phyloP scores from a whole-genome alignment of 2,888 invertebrate species.

The Apamea anceps region DNA sequence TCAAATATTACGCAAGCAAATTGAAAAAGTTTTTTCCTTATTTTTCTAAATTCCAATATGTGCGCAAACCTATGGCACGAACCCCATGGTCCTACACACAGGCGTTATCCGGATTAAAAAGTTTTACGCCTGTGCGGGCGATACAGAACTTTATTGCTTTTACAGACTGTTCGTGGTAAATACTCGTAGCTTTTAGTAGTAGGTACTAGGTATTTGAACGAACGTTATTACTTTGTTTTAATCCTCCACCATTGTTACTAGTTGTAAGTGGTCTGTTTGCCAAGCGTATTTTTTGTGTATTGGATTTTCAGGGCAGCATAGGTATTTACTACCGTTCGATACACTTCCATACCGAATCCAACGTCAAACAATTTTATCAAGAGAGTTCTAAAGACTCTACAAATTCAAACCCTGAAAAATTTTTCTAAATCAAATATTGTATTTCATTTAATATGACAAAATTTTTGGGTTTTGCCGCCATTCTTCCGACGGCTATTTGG shows the following conservation, averaged over 20 bases:
- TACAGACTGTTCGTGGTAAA: conserved; percentile 43
- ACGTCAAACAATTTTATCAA: neutral
- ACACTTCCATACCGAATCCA: neutral
- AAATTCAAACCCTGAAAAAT: neutral
- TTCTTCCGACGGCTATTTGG: neutral
- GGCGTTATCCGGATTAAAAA: conserved; percentile 55
- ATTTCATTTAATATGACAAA: too few species aligned
- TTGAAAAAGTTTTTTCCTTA: conserved; percentile 45
- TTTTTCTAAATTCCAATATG: conserved; percentile 53
- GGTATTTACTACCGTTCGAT: neutral
- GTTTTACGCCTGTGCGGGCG: conserved; percentile 43
- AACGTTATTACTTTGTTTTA: conserved; percentile 36
- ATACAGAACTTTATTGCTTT: conserved; percentile 51
- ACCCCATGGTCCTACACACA: conserved; percentile 14
- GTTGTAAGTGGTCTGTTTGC: neutral
- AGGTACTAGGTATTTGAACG: conserved; percentile 37
- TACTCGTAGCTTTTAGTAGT: conserved; percentile 35
- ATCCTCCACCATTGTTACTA: conserved; percentile 23
- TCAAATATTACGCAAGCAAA: conserved; percentile 36
- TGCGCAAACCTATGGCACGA: conserved; percentile 30
- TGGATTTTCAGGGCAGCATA: neutral
- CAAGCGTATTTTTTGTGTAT: conserved; percentile 11
- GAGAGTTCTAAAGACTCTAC: neutral
- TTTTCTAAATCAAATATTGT: neutral
- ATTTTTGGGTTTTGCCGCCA: neutral